Base-by-base conservation (phyloP, 1,140 invertebrate genomes). In the Lasioglossum baleicum region DNA sequence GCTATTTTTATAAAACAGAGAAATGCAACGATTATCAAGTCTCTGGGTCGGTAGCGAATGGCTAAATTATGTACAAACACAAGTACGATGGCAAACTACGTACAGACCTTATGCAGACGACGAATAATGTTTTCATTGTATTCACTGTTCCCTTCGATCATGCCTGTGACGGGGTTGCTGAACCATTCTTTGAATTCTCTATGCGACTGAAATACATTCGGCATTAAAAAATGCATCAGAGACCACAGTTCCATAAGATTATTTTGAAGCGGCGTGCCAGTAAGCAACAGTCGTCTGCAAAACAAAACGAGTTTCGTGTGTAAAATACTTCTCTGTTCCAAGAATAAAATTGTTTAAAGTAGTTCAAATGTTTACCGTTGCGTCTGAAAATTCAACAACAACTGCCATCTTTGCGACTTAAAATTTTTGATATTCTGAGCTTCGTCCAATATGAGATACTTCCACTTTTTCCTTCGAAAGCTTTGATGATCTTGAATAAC, bases 371-470 rank as follows among this genome's bases (percentile, higher is more conserved):
- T 92, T 94, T 92, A 96, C 96, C 96, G 95, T 92, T 99, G 97
- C 11, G 98, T 98, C 90, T 98, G 97, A 92, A 99, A 99, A 92
- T 99, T 99, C 10, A 99, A 94, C 69, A 99, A 92, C 86, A 99
- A 95, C 92, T 99, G 99, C 99, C 99, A 99, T 67, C 99, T 94
- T 91, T 99, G 99, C 17, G 98, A 99, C 93, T 99, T 99, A 90
- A 99, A 99, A 93, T 99, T 99, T 94, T 99, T 99, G 75, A 99
- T 99, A 91, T 99, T 99, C 90, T 99, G 99, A 31, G 99, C 99
- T 94, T 99, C 99, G 92, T 99, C 99, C 53, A 99, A 94, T 88
- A 99, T 99, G 11, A 99, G 95, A 93, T 99, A 99, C 90, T 99
- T 98, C 99, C 99, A 99, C 84, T 98, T 97, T 94, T 99, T 99